Evolutionary conservation across 2,113 vertebrate genomes (phyloP).

Genomic region (Eurypyga helias): DNA sequence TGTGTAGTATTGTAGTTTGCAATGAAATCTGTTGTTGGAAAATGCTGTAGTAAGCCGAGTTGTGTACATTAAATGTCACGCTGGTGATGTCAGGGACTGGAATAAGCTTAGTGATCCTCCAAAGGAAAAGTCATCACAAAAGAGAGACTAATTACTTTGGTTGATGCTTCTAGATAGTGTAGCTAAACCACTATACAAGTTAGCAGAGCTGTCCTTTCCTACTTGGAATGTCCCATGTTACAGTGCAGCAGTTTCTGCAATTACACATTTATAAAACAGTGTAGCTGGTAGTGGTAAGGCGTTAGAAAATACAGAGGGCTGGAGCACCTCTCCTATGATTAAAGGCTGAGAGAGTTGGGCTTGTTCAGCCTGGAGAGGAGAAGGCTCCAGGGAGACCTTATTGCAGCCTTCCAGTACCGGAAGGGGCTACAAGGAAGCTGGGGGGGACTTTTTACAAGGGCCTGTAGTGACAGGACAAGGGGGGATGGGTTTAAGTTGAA

Average conservation of each 20-base stretch:
- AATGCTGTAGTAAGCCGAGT: background rate
- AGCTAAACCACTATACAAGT: background rate
- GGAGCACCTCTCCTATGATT: no score
- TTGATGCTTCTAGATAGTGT: background rate
- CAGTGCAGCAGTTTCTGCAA: background rate
- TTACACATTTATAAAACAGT: background rate
- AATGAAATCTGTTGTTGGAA: background rate
- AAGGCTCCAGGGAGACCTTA: no score
- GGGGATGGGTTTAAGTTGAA: no score
- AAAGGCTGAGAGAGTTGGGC: no score
- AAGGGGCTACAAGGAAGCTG: no score
- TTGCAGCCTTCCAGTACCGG: no score
- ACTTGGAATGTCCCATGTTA: background rate
- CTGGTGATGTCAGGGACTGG: background rate
- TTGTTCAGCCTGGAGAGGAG: no score
- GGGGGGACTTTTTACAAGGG: no score
- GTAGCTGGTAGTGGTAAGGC: background rate
- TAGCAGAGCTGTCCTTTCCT: background rate
- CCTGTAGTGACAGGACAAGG: no score
- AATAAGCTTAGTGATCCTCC: background rate
- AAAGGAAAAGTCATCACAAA: background rate
- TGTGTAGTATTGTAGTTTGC: background rate
- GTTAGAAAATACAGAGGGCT: background rate
- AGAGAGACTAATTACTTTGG: background rate
- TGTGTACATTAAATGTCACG: background rate